A percentile compares a stretch with the other conserved stretches of the same genome.
Conservation (phyloP, 1,140 invertebrate species). For the Trichonephila clavipes region DNA sequence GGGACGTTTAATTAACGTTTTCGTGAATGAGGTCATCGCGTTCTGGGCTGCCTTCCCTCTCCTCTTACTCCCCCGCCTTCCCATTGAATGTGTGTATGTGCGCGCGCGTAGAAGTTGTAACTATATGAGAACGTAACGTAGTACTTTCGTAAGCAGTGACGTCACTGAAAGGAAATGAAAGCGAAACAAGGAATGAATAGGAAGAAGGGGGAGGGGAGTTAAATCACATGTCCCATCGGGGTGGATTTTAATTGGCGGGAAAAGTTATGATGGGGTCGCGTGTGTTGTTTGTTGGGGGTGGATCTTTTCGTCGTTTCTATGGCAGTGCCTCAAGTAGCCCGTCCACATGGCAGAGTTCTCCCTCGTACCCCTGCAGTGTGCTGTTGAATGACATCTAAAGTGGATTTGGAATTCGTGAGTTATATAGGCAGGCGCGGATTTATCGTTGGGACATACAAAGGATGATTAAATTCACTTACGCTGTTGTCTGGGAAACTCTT, state of each 20-base stretch:
- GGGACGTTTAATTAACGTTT: conserved; percentile 69
- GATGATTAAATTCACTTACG: not conserved
- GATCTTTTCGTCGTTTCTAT: not conserved
- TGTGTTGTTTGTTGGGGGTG: conserved; percentile 59
- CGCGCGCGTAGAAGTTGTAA: conserved; percentile 68
- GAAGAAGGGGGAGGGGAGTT: conserved; percentile 26
- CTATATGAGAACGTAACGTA: conserved; percentile 68
- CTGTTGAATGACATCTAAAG: not conserved
- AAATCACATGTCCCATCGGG: conserved; percentile 46
- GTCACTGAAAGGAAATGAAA: conserved; percentile 70
- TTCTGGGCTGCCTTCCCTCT: conserved; percentile 26
- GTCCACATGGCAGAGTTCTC: not conserved
- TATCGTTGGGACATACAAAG: not conserved
- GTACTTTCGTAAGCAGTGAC: conserved; percentile 64
- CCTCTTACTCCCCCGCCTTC: not conserved
- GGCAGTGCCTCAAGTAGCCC: not conserved
- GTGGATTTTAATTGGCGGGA: conserved; percentile 70
- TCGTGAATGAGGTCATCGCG: conserved; percentile 75
- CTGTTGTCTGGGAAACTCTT: not conserved
- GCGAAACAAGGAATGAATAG: conserved; percentile 69
- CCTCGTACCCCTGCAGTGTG: not conserved
- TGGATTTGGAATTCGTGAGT: not conserved
- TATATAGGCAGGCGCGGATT: not conserved
- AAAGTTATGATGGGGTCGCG: conserved; percentile 55
- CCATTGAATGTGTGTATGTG: conserved; percentile 27